These are phyloP conservation scores for Meandrusa payeni DNA, from an alignment of 2,888 invertebrate species.

Conservation along the genomic window DNA sequence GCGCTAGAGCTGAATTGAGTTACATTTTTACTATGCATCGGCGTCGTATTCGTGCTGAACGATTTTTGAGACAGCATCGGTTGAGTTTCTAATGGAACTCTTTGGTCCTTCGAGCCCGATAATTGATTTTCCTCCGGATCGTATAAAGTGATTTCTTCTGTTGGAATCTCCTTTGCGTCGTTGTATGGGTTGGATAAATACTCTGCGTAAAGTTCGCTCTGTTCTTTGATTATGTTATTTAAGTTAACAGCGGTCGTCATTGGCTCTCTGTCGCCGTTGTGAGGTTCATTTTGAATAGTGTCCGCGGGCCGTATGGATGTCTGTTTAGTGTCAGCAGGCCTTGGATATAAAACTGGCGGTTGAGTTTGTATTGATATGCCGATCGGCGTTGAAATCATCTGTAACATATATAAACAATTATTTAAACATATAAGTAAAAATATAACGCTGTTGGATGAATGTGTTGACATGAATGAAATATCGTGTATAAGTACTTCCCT, in stretches of 20 bases:
- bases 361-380: conserved; percentile 70
- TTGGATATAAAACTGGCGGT: conserved; percentile 60
- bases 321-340: conserved; percentile 31
- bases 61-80: conserved; percentile 50
- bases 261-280: conserved; percentile 30
- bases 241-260: conserved; percentile 24
- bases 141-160: conserved; percentile 51
- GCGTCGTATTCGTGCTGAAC: conserved; percentile 64
- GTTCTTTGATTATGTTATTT: conserved; percentile 31
- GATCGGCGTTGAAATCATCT: conserved; percentile 85
- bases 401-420: conserved; percentile 27
- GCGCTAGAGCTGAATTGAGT: conserved; percentile 71
- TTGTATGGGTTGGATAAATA: conserved; percentile 81
- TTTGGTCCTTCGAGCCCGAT: conserved; percentile 30
- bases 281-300: conserved; percentile 34
- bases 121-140: conserved; percentile 45
- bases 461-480: too few relatives aligned
- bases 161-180: conserved; percentile 47
- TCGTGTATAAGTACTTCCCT: too few relatives aligned
- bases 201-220: conserved; percentile 73
- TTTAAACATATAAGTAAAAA: too few relatives aligned
- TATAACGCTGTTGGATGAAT: too few relatives aligned
- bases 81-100: conserved; percentile 24
- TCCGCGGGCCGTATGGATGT: too few relatives aligned
- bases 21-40: conserved; percentile 61